These are phyloP conservation scores for Cyprinodon tularosa DNA, from an alignment of 2,113 vertebrate species.

Conservation along the genomic window DNA sequence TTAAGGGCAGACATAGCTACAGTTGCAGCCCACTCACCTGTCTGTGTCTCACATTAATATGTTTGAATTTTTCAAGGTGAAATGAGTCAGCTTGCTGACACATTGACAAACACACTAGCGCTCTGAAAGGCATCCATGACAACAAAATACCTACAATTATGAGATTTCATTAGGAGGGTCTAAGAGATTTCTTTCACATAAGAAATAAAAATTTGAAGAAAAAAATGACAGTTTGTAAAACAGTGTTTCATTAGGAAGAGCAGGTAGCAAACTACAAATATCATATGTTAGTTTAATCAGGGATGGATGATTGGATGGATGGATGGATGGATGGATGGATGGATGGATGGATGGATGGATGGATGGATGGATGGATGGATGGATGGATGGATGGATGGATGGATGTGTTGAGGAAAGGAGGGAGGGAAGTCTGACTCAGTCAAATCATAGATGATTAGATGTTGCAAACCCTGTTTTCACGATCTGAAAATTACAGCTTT, in stretches of 20 bases:
- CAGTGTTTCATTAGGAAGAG: neutral
- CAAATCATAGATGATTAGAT: too few species aligned
- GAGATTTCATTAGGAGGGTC: conserved; percentile 20
- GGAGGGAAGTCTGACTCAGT: too few species aligned
- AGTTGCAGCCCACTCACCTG: conserved; percentile 56
- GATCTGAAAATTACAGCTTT: too few species aligned
- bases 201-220: neutral
- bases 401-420: too few species aligned
- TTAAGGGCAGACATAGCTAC: conserved; percentile 29
- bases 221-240: neutral
- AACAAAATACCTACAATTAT: conserved; percentile 38
- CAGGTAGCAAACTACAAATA: neutral
- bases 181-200: neutral
- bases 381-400: too few species aligned
- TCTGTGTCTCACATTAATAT: conserved; percentile 44
- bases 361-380: too few species aligned
- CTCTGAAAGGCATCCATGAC: conserved; percentile 47
- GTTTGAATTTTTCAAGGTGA: conserved; percentile 58
- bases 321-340: too few species aligned
- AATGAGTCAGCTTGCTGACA: conserved; percentile 50
- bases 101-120: conserved; percentile 18
- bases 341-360: too few species aligned
- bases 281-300: too few species aligned
- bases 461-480: too few species aligned
- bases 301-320: too few species aligned